Conservation (phyloP, 2,113 vertebrate species). For the Siniperca knerii region DNA sequence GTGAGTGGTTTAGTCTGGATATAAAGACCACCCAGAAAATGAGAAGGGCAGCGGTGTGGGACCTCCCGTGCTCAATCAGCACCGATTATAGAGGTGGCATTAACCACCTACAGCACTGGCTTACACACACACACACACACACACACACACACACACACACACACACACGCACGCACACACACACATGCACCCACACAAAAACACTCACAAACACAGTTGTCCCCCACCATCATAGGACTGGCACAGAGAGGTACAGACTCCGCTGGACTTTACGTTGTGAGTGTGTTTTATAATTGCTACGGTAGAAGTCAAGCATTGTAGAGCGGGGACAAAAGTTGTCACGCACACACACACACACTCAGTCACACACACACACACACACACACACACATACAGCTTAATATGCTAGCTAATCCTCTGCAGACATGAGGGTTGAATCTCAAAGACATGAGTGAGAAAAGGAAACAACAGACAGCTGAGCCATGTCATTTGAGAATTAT, state of each 20-base stretch:
- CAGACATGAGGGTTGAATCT: conserved; percentile 25
- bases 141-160: conserved; percentile 17
- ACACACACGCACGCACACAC: conserved; percentile 11
- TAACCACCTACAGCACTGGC: conserved; percentile 41
- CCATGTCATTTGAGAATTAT: conserved; percentile 22
- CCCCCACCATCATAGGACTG: conserved; percentile 24
- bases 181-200: conserved; percentile 27
- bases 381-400: background rate
- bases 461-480: conserved; percentile 15
- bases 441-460: conserved; percentile 14
- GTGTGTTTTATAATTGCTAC: conserved; percentile 18
- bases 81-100: conserved; percentile 48
- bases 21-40: conserved; percentile 63
- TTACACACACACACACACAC: conserved; percentile 32
- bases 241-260: conserved; percentile 53
- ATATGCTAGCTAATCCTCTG: background rate
- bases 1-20: conserved; percentile 16
- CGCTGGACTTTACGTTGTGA: conserved; percentile 28
- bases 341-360: conserved; percentile 5
- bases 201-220: background rate
- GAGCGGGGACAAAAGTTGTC: conserved; percentile 34
- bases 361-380: background rate
- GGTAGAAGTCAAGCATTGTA: conserved; percentile 21
- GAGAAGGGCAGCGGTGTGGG: conserved; percentile 21
- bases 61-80: conserved; percentile 39